Conservation (phyloP, 2,797 vertebrate species). For the Acanthiza pusilla region DNA sequence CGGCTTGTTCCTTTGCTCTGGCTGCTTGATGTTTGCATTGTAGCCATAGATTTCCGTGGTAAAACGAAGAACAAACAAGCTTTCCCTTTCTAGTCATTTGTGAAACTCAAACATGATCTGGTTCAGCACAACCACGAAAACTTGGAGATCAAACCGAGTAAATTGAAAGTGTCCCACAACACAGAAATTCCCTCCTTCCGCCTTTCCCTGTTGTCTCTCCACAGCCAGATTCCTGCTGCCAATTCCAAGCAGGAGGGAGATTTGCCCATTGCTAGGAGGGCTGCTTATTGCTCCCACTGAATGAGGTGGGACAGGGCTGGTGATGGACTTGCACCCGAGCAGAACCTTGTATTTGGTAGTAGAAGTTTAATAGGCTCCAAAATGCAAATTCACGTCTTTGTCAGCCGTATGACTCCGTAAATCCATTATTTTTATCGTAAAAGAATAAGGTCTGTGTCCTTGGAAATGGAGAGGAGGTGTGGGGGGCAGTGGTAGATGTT, state of each 20-base stretch:
- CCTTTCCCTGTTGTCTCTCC: constrained; percentile 11
- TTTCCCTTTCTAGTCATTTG: constrained; percentile 42
- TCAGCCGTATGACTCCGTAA: neutral
- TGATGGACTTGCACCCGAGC: neutral
- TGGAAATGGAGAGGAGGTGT: neutral
- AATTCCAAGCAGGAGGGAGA: neutral
- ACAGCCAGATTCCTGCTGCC: neutral
- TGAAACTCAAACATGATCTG: constrained; percentile 37
- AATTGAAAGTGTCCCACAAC: constrained; percentile 53
- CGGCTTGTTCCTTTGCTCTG: constrained; percentile 30
- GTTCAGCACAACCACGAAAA: constrained; percentile 42
- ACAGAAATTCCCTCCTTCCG: constrained; percentile 13
- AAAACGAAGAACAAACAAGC: neutral
- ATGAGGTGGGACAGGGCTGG: neutral
- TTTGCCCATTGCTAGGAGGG: neutral
- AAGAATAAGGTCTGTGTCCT: neutral
- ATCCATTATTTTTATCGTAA: neutral
- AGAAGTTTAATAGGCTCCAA: neutral
- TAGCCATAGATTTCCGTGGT: constrained; percentile 27
- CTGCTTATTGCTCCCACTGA: neutral
- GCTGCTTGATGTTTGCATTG: constrained; percentile 43
- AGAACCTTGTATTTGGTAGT: neutral
- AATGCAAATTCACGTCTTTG: neutral
- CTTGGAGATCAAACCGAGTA: constrained; percentile 27
- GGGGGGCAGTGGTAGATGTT: neutral